Evolutionary conservation across 2,888 invertebrate genomes (phyloP).

Genomic region (Drosophila aldrichi): DNA sequence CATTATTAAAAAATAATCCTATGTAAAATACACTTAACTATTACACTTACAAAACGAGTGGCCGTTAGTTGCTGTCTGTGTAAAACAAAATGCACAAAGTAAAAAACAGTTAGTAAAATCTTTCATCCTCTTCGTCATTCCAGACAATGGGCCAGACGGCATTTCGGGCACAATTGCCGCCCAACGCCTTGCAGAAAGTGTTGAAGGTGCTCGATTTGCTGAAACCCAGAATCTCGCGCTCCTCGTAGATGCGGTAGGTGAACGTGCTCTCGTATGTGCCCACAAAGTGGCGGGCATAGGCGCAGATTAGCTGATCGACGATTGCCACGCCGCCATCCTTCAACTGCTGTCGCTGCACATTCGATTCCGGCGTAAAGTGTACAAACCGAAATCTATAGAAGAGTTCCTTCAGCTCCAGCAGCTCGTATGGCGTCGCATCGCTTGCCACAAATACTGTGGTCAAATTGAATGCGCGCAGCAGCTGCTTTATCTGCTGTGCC

Average conservation of each 20-base stretch:
- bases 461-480: conserved; percentile 87
- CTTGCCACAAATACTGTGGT: conserved; percentile 92
- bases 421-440: conserved; percentile 89
- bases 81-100: background rate
- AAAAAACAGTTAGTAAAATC: conserved; percentile 36
- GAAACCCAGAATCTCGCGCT: conserved; percentile 97
- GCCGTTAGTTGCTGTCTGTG: background rate
- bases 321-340: conserved; percentile 95
- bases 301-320: conserved; percentile 97
- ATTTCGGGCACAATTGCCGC: conserved; percentile 89
- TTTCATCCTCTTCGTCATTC: conserved; percentile 68
- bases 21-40: conserved; percentile 31
- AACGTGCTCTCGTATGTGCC: conserved; percentile 98
- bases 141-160: conserved; percentile 91
- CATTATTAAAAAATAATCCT: conserved; percentile 37
- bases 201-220: conserved; percentile 93
- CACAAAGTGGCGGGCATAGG: conserved; percentile 93
- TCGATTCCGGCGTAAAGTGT: conserved; percentile 80
- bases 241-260: conserved; percentile 98
- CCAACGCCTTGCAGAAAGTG: conserved; percentile 87
- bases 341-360: conserved; percentile 74
- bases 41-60: conserved; percentile 1
- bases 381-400: conserved; percentile 74
- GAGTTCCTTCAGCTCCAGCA: conserved; percentile 82
- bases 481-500: conserved; percentile 89